Evolutionary conservation across 2,888 invertebrate species (phyloP), one percentile per base, ranked within the genome.

Genomic region (Eudemis profundana): DNA sequence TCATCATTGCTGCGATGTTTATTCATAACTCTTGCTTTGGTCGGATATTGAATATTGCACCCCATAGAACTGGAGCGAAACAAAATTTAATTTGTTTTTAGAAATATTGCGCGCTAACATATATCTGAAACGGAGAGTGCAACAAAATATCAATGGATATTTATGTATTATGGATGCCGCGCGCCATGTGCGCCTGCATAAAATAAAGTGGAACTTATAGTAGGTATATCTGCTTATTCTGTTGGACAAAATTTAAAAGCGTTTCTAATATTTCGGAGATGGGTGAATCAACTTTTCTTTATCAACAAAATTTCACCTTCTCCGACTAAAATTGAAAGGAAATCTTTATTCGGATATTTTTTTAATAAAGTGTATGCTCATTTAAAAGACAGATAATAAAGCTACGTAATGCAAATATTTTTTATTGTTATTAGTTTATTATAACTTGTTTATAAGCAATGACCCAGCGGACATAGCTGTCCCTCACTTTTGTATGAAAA

Each of bases 1-100:
- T 40, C 40, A 29, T 42, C 14, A 61, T n/a, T 36, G 19, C 51
- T 38, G 51, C 14, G 1, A 19, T 47, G 47, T 19, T 47, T 42
- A 15, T 42, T 42, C 42, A 15, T 27, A 27, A 49, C 8, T 27
- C n/a, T n/a, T n/a, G 12, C 19, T 47, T 21, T 47, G 12, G 1
- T 7, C 23, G 3, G 23, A 27, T 14, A 47, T 47, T 47, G 4
- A 47, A 47, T 47, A 47, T 27, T 14, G 23, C 23, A 10, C 33
- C 33, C 10, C 7, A 33, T 33, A 2, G 33, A 33, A 33, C 33
- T 33, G 50, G 10, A 15, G 33, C 21, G 10, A 17, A 33, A 15
- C 17, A 2, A 10, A 23, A 49, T 27, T 49, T 14, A 27, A 49
- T 50, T 50, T n/a, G 15, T 29, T 1, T 7, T 4, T 29, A 49